These are phyloP conservation scores for Globia sparganii DNA, from an alignment of 2,888 invertebrate genomes.

Conservation along the genomic window DNA sequence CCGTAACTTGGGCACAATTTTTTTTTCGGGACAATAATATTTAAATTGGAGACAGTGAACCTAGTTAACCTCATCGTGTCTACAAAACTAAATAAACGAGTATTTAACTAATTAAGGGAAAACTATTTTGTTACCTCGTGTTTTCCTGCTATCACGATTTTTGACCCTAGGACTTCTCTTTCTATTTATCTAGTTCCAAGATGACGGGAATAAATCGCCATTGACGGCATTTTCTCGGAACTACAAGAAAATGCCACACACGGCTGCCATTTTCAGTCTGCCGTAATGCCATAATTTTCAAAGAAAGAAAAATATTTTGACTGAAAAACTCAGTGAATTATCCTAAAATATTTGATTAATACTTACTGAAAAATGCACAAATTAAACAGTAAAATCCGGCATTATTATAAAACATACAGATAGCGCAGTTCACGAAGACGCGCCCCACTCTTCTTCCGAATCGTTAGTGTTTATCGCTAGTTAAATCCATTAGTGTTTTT, in stretches of 20 bases:
- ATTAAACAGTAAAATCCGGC: neutral
- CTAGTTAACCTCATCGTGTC: too few species aligned
- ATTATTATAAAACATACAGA: conserved; percentile 4
- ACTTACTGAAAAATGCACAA: neutral
- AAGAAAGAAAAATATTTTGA: neutral
- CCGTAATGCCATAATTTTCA: neutral
- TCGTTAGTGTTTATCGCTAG: too few species aligned
- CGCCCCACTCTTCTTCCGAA: too few species aligned
- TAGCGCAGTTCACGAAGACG: too few species aligned
- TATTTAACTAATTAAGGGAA: neutral
- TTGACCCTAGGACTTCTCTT: too few species aligned
- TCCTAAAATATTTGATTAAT: neutral
- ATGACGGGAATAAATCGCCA: neutral
- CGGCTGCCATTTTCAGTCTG: neutral
- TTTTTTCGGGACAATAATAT: too few species aligned
- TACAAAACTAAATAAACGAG: too few species aligned
- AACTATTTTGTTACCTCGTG: neutral
- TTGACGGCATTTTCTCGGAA: neutral
- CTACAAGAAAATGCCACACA: neutral
- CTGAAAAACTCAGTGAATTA: neutral
- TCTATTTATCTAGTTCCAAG: neutral
- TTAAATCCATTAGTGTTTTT: too few species aligned
- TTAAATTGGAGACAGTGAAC: too few species aligned
- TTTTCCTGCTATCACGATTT: neutral
- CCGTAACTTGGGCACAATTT: too few species aligned